Base-by-base conservation (phyloP, 2,888 invertebrate genomes). In the Cerastoderma edule region DNA sequence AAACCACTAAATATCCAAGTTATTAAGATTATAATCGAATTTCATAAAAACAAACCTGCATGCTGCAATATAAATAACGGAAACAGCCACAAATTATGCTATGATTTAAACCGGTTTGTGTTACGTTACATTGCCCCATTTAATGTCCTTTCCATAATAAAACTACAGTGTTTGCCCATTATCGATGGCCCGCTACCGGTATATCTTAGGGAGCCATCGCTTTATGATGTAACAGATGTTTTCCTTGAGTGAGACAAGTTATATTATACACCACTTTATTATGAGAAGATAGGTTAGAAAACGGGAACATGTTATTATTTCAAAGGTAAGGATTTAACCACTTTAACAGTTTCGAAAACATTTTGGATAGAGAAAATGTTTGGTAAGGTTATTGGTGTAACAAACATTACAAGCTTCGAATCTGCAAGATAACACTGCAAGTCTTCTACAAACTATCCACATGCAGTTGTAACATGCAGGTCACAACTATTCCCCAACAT, bases 151-250 rank as follows among this genome's bases (percentile, higher is more conserved):
- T 57, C 33, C 32, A 22, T n/a, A 24, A 57, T 57, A 33, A 57
- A 57, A 57, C 57, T 28, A 57, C 32, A 24, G 57, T 57, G 32
- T 32, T 32, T 33, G 57, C 33, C 33, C 57, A 57, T 57, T 57
- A 32, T 22, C 16, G 57, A 19, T 57, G n/a, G 33, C n/a, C 33
- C 33, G 33, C 33, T 57, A 57, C 57, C 16, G 32, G 32, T 32
- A 57, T 57, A 32, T 57, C 57, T n/a, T n/a, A 32, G 22, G 30
- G 33, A 57, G 33, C n/a, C 16, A 46, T 19, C 19, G 16, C 16
- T n/a, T 5, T 46, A 19, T 46, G 19, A 19, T 1, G 46, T 46
- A 16, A 16, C n/a, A 46, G 16, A 16, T 46, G 46, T n/a, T 1
- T 2, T 46, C n/a, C 16, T 19, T 19, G 2, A 19, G 46, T n/a